Percentiles rank a stretch among this genome's conserved stretches.
phyloP scores from a whole-genome alignment of 37 sponge, comb jelly and placozoan species.

The Bolinopsis microptera region DNA sequence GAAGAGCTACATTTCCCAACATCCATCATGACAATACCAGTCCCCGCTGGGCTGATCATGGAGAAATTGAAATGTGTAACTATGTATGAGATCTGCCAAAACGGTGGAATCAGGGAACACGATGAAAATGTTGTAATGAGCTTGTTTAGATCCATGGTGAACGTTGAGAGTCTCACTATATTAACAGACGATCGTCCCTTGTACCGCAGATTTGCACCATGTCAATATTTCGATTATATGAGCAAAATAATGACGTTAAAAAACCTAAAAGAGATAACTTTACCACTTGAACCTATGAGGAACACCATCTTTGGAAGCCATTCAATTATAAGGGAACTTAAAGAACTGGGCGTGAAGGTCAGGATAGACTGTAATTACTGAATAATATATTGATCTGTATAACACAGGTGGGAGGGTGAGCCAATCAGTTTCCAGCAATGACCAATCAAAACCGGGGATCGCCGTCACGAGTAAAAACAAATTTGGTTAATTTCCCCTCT shows the following conservation, averaged over 20 bases:
- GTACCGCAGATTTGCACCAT: neutral
- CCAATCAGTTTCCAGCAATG: too few species aligned
- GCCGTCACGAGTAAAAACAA: too few species aligned
- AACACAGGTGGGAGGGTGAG: too few species aligned
- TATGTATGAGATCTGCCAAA: neutral
- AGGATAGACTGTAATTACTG: neutral
- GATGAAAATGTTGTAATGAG: neutral
- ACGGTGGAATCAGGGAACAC: neutral
- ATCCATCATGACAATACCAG: neutral
- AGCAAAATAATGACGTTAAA: neutral
- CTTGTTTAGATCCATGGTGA: neutral
- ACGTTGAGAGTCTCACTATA: neutral
- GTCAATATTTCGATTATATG: neutral
- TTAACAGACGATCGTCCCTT: neutral
- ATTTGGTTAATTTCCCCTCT: too few species aligned
- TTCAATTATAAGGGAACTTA: neutral
- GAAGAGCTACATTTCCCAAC: neutral
- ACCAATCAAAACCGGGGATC: too few species aligned
- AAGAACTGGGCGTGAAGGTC: neutral
- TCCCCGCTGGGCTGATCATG: slow-evolving; percentile 1
- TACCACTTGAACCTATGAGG: neutral
- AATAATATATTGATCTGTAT: too few species aligned
- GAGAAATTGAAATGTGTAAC: neutral
- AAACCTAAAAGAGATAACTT: neutral
- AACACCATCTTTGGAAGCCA: neutral